Percentiles rank a stretch among this genome's conserved stretches.
phyloP scores from a whole-genome alignment of 2,113 vertebrate genomes.

The Taxidea taxus region DNA sequence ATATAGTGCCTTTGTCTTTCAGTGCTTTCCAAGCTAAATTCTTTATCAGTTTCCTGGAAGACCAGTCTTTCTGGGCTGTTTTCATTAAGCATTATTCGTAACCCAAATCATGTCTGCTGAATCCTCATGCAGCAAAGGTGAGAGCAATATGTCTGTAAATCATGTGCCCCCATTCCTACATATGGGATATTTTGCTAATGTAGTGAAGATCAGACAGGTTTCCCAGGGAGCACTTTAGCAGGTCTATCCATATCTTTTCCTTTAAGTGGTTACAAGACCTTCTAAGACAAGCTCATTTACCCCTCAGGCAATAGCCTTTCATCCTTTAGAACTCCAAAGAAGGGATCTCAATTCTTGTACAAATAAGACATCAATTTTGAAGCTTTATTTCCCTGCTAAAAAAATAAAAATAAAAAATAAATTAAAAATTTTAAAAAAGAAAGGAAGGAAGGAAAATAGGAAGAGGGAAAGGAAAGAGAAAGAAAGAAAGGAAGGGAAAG shows the following conservation, averaged over 20 bases:
- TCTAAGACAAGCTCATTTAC: background rate
- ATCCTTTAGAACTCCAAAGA: background rate
- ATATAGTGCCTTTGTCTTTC: background rate
- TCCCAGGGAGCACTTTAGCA: background rate
- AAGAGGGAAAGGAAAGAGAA: too few species aligned
- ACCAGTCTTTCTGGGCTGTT: background rate
- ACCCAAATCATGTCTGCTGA: background rate
- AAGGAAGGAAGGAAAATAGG: background rate
- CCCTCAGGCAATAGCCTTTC: background rate
- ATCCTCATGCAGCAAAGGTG: background rate
- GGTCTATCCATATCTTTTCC: background rate
- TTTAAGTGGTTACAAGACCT: background rate
- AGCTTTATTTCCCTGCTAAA: conserved; percentile 1
- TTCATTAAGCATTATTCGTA: background rate
- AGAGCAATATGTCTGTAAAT: background rate
- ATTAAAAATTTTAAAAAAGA: background rate
- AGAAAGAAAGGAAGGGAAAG: background rate
- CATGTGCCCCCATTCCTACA: rapidly evolving
- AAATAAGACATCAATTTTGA: background rate
- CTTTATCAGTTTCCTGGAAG: background rate
- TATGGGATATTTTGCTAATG: background rate
- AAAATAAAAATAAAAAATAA: too few species aligned
- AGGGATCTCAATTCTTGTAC: background rate
- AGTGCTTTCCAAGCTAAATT: background rate
- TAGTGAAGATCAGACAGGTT: background rate